Evolutionary conservation across 2,888 invertebrate species (phyloP), one percentile per base, ranked within the genome.

Genomic region (Hofmannophila pseudospretella): DNA sequence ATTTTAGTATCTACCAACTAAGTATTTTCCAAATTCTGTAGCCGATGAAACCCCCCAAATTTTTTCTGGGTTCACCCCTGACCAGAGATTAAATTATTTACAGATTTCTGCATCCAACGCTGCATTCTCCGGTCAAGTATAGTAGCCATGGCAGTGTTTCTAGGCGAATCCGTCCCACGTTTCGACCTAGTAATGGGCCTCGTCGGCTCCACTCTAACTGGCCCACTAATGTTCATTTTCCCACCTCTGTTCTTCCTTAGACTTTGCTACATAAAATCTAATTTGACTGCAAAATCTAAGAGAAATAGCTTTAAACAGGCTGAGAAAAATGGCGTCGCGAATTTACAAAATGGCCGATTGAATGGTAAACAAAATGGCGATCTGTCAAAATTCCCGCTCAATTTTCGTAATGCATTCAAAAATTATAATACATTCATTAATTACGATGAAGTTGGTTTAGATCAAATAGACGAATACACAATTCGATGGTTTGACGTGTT

Each of bases 131-230:
- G 96, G 32, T 93, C 95, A 1, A 68, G 88, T 0, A 78, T 96
- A 8, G 89, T 95, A 7, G 85, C 90, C 0, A 47, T 93, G 2
- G 93, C 93, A 0, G 90, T 96, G 4, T 88, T 94, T 19, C 80
- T 96, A 2, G 95, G 94, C 0, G 95, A 95, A 72, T 89, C 93
- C 0, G 91, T 96, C 0, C 96, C 97, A 1, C 88, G 93, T 46
- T 96, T 97, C 63, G 96, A 96, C 56, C 84, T 95, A 11, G 93
- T 96, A 7, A 93, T 96, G 92, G 92, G 95, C 1, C 79, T 96
- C 0, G 91, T 96, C 7, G 96, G 97, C 0, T 96, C 95, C 3
- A 93, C 94, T 0, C 86, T 96, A 3, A 93, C 93, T 0, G 94
- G 95, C 0, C 94, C 96, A 0, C 75, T 96, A 7, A 93, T 96